Conservation (phyloP, 2,888 invertebrate species). For the Polyploca ridens region DNA sequence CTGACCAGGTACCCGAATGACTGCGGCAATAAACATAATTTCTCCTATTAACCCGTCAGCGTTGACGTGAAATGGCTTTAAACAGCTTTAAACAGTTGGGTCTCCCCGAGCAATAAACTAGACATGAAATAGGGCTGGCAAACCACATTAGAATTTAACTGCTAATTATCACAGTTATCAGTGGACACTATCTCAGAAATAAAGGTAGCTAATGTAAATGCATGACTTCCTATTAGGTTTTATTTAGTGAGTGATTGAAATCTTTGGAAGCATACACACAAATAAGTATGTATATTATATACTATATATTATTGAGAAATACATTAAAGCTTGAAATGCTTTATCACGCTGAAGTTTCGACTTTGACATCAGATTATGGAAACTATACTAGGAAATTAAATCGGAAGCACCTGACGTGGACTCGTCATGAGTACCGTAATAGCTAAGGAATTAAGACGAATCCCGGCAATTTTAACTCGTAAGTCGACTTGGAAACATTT, state of each 20-base stretch:
- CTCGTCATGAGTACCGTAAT: slow-evolving; percentile 47
- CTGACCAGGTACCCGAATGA: slow-evolving; percentile 21
- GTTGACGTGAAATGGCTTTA: slow-evolving; percentile 34
- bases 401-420: slow-evolving; percentile 48
- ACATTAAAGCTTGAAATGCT: neutral
- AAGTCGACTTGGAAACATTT: slow-evolving; percentile 58
- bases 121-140: slow-evolving; percentile 17
- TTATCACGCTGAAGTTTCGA: neutral
- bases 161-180: slow-evolving; percentile 8
- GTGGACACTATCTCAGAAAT: neutral
- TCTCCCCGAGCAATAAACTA: slow-evolving; percentile 24
- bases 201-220: neutral
- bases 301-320: too few species aligned
- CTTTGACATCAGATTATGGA: neutral
- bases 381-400: slow-evolving; percentile 36
- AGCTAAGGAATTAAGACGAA: slow-evolving; percentile 61
- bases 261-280: too few species aligned
- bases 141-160: slow-evolving; percentile 6
- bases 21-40: slow-evolving; percentile 28
- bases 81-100: slow-evolving; percentile 26
- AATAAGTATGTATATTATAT: neutral
- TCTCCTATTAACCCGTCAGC: slow-evolving; percentile 32
- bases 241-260: too few species aligned
- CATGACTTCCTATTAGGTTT: neutral
- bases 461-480: slow-evolving; percentile 53